Base-by-base conservation (phyloP, 1,140 invertebrate species). In the Hyles euphorbiae region DNA sequence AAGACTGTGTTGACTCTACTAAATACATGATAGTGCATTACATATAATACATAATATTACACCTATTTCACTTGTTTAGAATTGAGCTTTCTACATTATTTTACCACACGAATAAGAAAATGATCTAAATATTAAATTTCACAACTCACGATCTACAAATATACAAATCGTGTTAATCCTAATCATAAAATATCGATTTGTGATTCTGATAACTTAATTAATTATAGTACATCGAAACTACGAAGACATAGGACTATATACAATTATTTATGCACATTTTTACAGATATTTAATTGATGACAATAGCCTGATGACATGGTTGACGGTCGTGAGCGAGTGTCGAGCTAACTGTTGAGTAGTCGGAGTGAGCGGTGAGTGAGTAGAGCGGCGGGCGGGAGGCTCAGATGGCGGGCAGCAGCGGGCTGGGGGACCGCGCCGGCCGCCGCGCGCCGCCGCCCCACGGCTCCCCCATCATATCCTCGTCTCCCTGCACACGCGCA, bases 401-500 rank as follows among this genome's bases (percentile, higher is more conserved):
- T 84, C 77, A 86, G 56, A 82, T 72, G 46, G 71, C 70, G 61
- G 80, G 73, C 72, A 88, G 83, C 58, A 86, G 76, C 60, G 83
- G 83, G 76, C 81, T 84, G 58, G 83, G 83, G 51, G 85, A 83
- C 36, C 80, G 76, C 68, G 81, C 56, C 53, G 65, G 68, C 57
- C 81, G 80, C 56, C 82, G 82, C 73, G 76, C 70, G 64, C 77
- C 70, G 70, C 76, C 68, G 74, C 75, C 74, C 81, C 81, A 84
- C 67, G 73, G 58, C 81, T 88, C 83, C 60, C 61, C 74, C 82
- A 88, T 88, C 85, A 88, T 85, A 88, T 88, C 82, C 83, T 86
- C 83, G 85, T 88, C 83, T 88, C 85, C 83, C 85, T 88, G 85
- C 78, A 86, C 85, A 88, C 81, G 82, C 67, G 81, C 76, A 88